A percentile compares a stretch with the other conserved stretches of the same genome.
These are phyloP conservation scores for Alauda arvensis DNA, from an alignment of 2,797 vertebrate species.

Conservation along the genomic window DNA sequence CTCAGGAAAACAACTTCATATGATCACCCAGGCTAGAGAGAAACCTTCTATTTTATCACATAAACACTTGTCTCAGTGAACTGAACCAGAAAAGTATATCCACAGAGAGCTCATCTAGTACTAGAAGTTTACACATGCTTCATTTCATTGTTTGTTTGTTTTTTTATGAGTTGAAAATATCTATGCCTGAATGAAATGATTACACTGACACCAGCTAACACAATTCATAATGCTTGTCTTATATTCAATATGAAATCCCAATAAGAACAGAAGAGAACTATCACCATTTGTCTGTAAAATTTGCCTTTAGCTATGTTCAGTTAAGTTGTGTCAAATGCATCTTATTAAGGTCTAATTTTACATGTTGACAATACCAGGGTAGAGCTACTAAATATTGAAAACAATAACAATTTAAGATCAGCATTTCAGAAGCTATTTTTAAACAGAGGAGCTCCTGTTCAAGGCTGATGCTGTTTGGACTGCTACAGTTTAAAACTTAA, in stretches of 20 bases:
- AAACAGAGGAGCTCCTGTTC: not conserved
- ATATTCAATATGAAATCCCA: not conserved
- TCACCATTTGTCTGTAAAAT: not conserved
- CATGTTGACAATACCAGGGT: not conserved
- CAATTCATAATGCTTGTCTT: not conserved
- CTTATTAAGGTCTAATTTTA: not conserved
- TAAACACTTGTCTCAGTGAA: not conserved
- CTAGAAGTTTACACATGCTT: not conserved
- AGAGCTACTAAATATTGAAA: not conserved
- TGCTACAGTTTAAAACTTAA: not conserved
- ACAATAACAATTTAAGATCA: not conserved
- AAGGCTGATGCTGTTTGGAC: not conserved
- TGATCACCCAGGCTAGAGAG: slow-evolving; percentile 9
- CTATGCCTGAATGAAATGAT: not conserved
- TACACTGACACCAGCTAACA: not conserved
- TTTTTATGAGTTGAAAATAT: not conserved
- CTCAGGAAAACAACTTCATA: slow-evolving; percentile 17
- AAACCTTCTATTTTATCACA: slow-evolving; percentile 1
- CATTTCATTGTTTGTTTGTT: not conserved
- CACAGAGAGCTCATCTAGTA: not conserved
- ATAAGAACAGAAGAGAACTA: not conserved
- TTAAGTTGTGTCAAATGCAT: not conserved
- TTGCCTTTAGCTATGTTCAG: not conserved
- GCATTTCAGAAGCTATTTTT: not conserved
- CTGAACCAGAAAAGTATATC: not conserved